Conservation (phyloP, 1,140 invertebrate species). For the Hesperophylax magnus region DNA sequence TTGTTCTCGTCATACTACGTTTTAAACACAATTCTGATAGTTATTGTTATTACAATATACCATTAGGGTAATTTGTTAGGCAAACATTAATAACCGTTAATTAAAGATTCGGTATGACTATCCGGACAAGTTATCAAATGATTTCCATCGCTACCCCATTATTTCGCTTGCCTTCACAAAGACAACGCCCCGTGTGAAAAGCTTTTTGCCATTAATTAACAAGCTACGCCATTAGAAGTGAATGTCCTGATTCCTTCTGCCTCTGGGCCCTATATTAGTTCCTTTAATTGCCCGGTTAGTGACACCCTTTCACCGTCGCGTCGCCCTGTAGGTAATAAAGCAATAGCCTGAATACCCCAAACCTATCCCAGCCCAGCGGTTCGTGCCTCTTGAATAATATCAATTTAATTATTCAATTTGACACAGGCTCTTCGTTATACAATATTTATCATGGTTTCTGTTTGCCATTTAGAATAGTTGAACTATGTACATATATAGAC, state of each 20-base stretch:
- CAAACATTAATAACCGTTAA: too few relatives aligned
- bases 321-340: slow-evolving; percentile 21
- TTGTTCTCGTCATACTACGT: too few relatives aligned
- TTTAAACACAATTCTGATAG: too few relatives aligned
- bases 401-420: background rate
- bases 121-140: background rate
- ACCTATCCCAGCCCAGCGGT: background rate
- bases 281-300: slow-evolving; percentile 31
- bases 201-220: slow-evolving; percentile 32
- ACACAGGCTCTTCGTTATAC: slow-evolving; percentile 2
- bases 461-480: too few relatives aligned
- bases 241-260: background rate
- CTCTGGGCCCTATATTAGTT: slow-evolving; percentile 19
- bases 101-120: background rate
- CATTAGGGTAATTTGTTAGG: too few relatives aligned
- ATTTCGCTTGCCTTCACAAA: background rate
- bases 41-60: too few relatives aligned
- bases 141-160: background rate
- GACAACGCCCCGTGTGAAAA: slow-evolving; percentile 2
- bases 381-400: slow-evolving; percentile 14
- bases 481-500: too few relatives aligned
- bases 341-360: background rate
- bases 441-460: background rate
- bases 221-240: background rate
- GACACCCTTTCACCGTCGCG: slow-evolving; percentile 14